A percentile compares a stretch with the other conserved stretches of the same genome.
These are phyloP conservation scores for Ctenomys sociabilis DNA, from an alignment of 2,113 vertebrate genomes.

Conservation along the genomic window DNA sequence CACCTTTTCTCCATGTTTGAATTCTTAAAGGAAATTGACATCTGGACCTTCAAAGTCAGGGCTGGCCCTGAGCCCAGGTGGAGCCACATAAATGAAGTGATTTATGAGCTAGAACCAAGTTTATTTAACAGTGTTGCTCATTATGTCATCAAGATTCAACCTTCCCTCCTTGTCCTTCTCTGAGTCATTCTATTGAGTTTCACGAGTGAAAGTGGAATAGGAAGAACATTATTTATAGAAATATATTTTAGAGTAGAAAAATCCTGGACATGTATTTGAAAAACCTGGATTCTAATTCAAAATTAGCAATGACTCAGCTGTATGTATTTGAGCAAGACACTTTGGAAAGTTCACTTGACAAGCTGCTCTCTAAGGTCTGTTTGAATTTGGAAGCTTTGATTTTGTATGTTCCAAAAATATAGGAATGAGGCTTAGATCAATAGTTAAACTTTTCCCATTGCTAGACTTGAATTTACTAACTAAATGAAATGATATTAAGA, in stretches of 20 bases:
- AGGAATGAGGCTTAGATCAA: not conserved
- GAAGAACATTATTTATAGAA: not conserved
- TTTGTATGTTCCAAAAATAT: not conserved
- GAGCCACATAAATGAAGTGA: slow-evolving; percentile 52
- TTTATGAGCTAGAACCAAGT: slow-evolving; percentile 42
- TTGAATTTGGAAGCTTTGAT: not conserved
- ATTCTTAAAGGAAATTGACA: slow-evolving; percentile 22
- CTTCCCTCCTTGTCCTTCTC: not conserved
- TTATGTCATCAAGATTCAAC: slow-evolving; percentile 12
- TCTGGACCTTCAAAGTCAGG: slow-evolving; percentile 2
- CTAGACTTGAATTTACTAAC: not conserved
- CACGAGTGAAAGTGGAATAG: not conserved
- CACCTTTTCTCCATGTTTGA: not conserved
- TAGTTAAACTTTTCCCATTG: not conserved
- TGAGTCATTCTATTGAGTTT: slow-evolving; percentile 3
- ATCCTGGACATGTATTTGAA: not conserved
- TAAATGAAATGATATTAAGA: not conserved
- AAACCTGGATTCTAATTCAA: not conserved
- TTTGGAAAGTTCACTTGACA: not conserved
- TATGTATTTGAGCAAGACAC: not conserved
- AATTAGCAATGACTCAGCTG: not conserved
- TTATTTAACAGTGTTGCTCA: not conserved
- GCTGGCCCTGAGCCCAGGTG: slow-evolving; percentile 35
- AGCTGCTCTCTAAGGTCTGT: not conserved
- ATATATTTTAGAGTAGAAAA: slow-evolving; percentile 15